Conservation (phyloP, 2,888 invertebrate species). For the Sphecodes monilicornis region DNA sequence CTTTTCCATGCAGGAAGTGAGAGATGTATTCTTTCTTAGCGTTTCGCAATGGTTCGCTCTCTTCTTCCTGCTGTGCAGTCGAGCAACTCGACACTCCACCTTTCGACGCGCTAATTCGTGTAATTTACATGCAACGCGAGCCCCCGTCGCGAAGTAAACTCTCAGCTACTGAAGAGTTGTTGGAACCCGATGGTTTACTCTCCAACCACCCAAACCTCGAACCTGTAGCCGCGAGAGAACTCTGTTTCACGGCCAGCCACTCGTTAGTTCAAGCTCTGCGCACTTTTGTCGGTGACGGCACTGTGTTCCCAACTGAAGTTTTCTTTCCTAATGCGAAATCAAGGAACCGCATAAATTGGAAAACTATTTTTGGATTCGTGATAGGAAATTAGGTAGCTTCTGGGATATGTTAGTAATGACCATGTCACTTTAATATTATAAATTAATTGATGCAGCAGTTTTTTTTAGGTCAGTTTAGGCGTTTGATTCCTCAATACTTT, state of each 20-base stretch:
- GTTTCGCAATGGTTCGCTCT: neutral
- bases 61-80: neutral
- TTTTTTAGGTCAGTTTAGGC: too few relatives aligned
- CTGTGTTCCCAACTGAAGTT: neutral
- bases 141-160: neutral
- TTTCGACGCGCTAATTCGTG: neutral
- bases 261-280: neutral
- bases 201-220: neutral
- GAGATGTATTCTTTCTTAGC: neutral
- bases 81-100: conserved; percentile 26
- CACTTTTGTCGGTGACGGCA: neutral
- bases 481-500: too few relatives aligned
- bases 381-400: too few relatives aligned
- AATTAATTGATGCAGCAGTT: too few relatives aligned
- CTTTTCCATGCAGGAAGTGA: conserved; percentile 14
- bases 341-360: too few relatives aligned
- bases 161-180: neutral
- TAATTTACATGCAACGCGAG: neutral
- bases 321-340: too few relatives aligned
- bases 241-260: neutral
- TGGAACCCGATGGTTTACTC: neutral
- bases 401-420: too few relatives aligned
- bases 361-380: too few relatives aligned
- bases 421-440: too few relatives aligned
- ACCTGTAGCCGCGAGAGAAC: neutral